A percentile compares a stretch with the other conserved stretches of the same genome.
phyloP scores from a whole-genome alignment of 2,113 vertebrate species.

The Leucopternis melanops region DNA sequence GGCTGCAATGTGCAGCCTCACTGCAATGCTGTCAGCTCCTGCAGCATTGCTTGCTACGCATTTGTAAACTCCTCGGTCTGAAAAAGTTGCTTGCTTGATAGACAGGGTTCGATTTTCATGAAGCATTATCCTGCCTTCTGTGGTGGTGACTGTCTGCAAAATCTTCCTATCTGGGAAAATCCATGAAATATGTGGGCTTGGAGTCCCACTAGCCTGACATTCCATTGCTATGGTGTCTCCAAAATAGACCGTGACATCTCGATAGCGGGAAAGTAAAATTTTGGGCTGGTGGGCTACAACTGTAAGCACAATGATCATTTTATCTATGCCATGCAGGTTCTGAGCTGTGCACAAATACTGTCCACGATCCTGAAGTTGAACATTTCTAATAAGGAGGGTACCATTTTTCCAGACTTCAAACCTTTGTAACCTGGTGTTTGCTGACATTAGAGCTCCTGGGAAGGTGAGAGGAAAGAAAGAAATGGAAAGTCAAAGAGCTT shows the following conservation, averaged over 20 bases:
- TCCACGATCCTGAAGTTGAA: slow-evolving; percentile 78
- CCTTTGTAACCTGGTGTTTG: slow-evolving; percentile 74
- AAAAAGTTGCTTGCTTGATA: slow-evolving; percentile 71
- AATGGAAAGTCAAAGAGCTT: neutral
- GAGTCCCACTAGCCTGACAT: slow-evolving; percentile 79
- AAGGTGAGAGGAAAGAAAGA: neutral
- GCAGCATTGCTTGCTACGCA: slow-evolving; percentile 83
- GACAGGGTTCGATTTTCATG: slow-evolving; percentile 76
- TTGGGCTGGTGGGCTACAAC: slow-evolving; percentile 76
- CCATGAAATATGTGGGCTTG: slow-evolving; percentile 82
- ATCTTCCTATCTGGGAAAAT: slow-evolving; percentile 79
- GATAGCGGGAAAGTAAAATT: slow-evolving; percentile 73
- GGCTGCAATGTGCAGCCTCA: slow-evolving; percentile 78
- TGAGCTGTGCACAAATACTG: slow-evolving; percentile 83
- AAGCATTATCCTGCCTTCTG: slow-evolving; percentile 67
- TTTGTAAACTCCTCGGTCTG: slow-evolving; percentile 83
- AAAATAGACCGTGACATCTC: slow-evolving; percentile 75
- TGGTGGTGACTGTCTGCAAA: slow-evolving; percentile 24
- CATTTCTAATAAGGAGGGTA: slow-evolving; percentile 77
- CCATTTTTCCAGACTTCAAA: slow-evolving; percentile 86
- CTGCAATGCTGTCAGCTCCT: slow-evolving; percentile 78
- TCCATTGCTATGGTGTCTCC: slow-evolving; percentile 77
- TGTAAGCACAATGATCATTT: slow-evolving; percentile 64
- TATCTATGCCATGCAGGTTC: slow-evolving; percentile 80
- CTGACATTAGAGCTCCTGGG: slow-evolving; percentile 78